Evolutionary conservation across 1,140 invertebrate genomes (phyloP), one percentile per base, ranked within the genome.

Genomic region (Aphelinus atriplicis): DNA sequence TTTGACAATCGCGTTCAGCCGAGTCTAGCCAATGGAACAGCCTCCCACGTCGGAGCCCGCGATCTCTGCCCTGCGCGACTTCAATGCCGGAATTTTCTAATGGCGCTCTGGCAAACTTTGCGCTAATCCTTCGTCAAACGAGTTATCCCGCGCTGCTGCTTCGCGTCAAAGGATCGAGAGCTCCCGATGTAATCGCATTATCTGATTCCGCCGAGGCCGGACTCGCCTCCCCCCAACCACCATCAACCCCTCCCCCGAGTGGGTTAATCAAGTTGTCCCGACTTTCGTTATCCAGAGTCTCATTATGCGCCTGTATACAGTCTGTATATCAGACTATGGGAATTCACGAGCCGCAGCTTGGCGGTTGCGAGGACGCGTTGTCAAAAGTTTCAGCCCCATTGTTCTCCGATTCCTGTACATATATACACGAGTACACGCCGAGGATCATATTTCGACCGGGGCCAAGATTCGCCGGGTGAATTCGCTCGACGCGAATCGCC

Each of bases 111-210:
- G 55, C 26, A 67, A 73, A 67, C 47, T 73, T 67, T 55, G 57
- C 50, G 64, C 46, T 73, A 73, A 73, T 73, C 63, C 56, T 26
- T 51, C 43, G 50, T 47, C 64, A 62, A 74, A 74, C 46, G 57
- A 74, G 73, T 69, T 74, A 69, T 61, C 56, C 46, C 50, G 9
- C 65, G 3, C 58, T 46, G 26, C 26, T 26, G 48, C 64, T 73
- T 45, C 61, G 64, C 58, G 45, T 73, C 72, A 68, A 68, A 68
- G 63, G 72, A 67, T 65, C 26, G 56, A 26, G 46, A 62, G 43
- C 72, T 67, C 57, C 48, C 42, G 61, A 62, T 47, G 71, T 72
- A 72, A 72, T 72, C 71, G 71, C 46, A 64, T 68, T 63, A 74
- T 74, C 73, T 56, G 51, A 74, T 69, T 74, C 43, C 43, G 65